A percentile compares a stretch with the other conserved stretches of the same genome.
phyloP scores from a whole-genome alignment of 2,113 vertebrate species.

The Notiomystis cincta region DNA sequence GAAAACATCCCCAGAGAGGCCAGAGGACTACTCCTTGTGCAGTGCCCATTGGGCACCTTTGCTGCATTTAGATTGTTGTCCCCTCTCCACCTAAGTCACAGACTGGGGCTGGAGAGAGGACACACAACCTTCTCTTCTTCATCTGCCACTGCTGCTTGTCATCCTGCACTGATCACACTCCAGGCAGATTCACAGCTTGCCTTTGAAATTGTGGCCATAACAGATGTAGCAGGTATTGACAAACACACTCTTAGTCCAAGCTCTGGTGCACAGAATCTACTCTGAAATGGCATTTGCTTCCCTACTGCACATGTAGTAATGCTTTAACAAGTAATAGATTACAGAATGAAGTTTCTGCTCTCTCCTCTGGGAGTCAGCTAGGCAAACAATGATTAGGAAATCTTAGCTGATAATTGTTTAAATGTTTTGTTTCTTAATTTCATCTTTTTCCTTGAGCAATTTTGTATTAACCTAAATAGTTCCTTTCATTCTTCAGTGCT shows the following conservation, averaged over 20 bases:
- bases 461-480: background rate
- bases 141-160: background rate
- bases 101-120: background rate
- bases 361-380: background rate
- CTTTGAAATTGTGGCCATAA: background rate
- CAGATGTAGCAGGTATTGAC: background rate
- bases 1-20: background rate
- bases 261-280: background rate
- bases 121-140: background rate
- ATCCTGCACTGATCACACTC: background rate
- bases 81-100: background rate
- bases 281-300: background rate
- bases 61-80: background rate
- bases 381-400: slow-evolving; percentile 40
- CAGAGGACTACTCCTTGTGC: background rate
- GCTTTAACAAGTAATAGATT: background rate
- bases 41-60: fast-evolving
- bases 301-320: background rate
- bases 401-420: slow-evolving; percentile 48
- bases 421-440: slow-evolving; percentile 52
- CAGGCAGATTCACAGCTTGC: background rate
- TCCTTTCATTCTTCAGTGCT: background rate
- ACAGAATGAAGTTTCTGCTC: background rate
- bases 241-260: background rate
- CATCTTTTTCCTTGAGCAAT: slow-evolving; percentile 8